Conservation (phyloP, 2,797 vertebrate species). For the Notamacropus eugenii region DNA sequence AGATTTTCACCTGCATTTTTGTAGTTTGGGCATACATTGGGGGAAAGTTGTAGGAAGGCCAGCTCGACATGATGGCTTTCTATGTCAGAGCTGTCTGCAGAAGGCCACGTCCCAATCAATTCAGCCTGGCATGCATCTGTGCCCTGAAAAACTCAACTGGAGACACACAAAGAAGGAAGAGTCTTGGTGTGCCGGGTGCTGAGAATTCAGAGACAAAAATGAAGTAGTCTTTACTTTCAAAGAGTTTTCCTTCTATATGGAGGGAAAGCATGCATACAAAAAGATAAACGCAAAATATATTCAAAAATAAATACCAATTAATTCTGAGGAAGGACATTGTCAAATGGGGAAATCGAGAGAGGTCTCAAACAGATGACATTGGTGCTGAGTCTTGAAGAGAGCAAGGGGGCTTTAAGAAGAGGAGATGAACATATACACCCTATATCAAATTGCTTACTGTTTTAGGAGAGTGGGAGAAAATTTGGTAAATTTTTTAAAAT, state of each 20-base stretch:
- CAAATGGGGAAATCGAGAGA: neutral
- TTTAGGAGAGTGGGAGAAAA: neutral
- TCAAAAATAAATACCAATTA: neutral
- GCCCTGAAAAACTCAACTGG: neutral
- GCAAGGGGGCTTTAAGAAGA: neutral
- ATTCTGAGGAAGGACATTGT: neutral
- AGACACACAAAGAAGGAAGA: neutral
- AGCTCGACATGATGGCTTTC: neutral
- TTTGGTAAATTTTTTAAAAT: neutral
- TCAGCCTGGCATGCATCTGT: neutral
- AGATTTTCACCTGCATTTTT: constrained; percentile 61
- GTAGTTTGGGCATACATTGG: neutral
- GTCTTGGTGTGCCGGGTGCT: neutral
- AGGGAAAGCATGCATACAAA: neutral
- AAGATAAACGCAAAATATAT: neutral
- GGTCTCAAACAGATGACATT: neutral
- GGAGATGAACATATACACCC: neutral
- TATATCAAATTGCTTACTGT: neutral
- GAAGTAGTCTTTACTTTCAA: neutral
- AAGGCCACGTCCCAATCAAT: neutral
- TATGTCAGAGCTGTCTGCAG: neutral
- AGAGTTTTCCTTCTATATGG: neutral
- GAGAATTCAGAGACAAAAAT: neutral
- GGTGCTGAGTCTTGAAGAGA: neutral
- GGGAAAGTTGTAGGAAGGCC: neutral